Conservation (phyloP, 2,888 invertebrate species). For the Mythimna impura region DNA sequence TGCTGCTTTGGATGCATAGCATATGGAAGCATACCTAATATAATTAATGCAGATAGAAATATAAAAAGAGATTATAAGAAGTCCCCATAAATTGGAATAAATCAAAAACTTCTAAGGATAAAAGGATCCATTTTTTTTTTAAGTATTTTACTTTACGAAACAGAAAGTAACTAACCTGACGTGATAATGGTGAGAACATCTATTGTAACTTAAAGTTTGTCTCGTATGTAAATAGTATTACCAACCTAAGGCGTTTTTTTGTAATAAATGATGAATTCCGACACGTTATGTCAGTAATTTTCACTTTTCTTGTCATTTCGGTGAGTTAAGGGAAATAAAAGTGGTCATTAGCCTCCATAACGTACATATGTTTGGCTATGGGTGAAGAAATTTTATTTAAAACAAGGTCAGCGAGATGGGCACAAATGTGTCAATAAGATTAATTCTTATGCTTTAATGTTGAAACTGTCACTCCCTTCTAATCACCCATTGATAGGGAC, state of each 20-base stretch:
- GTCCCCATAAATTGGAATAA: too few relatives aligned
- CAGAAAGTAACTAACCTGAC: not conserved
- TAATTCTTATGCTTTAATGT: slow-evolving; percentile 48
- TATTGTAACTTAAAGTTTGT: not conserved
- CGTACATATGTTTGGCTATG: slow-evolving; percentile 6
- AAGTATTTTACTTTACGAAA: not conserved
- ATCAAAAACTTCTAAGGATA: not conserved
- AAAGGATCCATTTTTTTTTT: not conserved
- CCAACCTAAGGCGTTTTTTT: slow-evolving; percentile 1
- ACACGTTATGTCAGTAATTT: slow-evolving; percentile 22
- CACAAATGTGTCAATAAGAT: slow-evolving; percentile 66
- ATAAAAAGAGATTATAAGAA: not conserved
- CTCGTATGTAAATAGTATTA: not conserved
- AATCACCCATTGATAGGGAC: slow-evolving; percentile 14
- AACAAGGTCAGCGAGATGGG: slow-evolving; percentile 61
- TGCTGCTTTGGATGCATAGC: too few relatives aligned
- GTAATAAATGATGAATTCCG: slow-evolving; percentile 22
- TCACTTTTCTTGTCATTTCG: slow-evolving; percentile 45
- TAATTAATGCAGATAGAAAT: not conserved
- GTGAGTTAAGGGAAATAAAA: slow-evolving; percentile 43
- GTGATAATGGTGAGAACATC: not conserved
- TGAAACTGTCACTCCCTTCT: slow-evolving; percentile 45
- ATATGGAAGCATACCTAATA: too few relatives aligned
- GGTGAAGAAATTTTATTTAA: slow-evolving; percentile 61
- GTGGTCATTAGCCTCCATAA: slow-evolving; percentile 37